These are phyloP conservation scores for Bilobella aurantiaca DNA, from an alignment of 1,140 invertebrate genomes.

Conservation along the genomic window DNA sequence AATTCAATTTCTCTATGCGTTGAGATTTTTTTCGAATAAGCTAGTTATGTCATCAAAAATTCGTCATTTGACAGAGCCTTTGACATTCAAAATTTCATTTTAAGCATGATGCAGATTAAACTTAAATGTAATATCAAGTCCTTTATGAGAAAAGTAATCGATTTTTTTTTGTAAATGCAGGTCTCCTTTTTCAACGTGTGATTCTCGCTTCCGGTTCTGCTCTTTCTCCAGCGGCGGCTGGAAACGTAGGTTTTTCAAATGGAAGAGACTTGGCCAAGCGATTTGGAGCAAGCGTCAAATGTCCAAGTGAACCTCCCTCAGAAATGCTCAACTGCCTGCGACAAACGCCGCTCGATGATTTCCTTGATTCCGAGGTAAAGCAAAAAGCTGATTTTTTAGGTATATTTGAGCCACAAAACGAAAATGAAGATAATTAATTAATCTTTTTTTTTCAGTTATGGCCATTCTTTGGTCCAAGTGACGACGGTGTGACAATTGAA, in stretches of 20 bases:
- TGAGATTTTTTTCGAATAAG: not conserved
- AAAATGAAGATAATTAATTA: too few species aligned
- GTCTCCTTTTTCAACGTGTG: constrained; percentile 80
- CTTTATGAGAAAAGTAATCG: not conserved
- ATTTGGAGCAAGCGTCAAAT: constrained; percentile 29
- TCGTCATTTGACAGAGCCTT: too few species aligned
- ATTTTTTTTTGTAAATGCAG: constrained; percentile 44
- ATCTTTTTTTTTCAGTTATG: constrained; percentile 27
- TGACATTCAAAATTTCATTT: too few species aligned
- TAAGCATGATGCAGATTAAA: too few species aligned
- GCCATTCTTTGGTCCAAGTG: constrained; percentile 60
- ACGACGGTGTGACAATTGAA: constrained; percentile 70
- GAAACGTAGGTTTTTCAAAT: constrained; percentile 43
- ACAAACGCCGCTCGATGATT: constrained; percentile 32
- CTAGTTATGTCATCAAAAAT: too few species aligned
- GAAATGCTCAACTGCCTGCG: constrained; percentile 33
- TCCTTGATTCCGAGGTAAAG: constrained; percentile 33
- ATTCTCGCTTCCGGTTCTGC: constrained; percentile 92
- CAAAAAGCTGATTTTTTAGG: not conserved
- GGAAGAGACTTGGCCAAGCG: constrained; percentile 32
- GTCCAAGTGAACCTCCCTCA: constrained; percentile 32
- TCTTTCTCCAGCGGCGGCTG: constrained; percentile 72
- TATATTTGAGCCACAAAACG: too few species aligned
- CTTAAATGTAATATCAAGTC: not conserved
- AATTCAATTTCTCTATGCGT: not conserved